Conservation (phyloP, 2,797 vertebrate genomes). For the Bryconaethiops microstoma region DNA sequence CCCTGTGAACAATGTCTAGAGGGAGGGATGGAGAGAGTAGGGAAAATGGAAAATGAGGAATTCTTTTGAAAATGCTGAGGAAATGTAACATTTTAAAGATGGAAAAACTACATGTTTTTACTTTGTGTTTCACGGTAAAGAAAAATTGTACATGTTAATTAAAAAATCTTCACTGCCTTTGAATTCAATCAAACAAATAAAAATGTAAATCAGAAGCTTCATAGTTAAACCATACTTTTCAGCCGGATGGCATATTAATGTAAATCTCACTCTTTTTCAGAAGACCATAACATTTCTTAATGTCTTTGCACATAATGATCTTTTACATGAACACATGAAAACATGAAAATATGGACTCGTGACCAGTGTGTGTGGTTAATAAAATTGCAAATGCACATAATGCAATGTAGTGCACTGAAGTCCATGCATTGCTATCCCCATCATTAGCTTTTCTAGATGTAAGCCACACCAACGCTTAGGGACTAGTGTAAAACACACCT, state of each 20-base stretch:
- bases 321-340: slow-evolving; percentile 25
- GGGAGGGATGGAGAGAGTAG: slow-evolving; percentile 26
- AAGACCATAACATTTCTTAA: slow-evolving; percentile 15
- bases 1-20: slow-evolving; percentile 85
- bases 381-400: slow-evolving; percentile 37
- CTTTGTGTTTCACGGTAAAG: too few relatives aligned
- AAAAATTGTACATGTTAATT: too few relatives aligned
- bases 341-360: slow-evolving; percentile 27
- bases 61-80: not conserved
- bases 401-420: slow-evolving; percentile 11
- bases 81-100: too few relatives aligned
- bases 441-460: slow-evolving; percentile 60
- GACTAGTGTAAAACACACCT: slow-evolving; percentile 71
- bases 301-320: slow-evolving; percentile 24
- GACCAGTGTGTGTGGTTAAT: slow-evolving; percentile 23
- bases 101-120: too few relatives aligned
- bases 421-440: slow-evolving; percentile 51
- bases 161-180: not conserved
- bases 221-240: not conserved
- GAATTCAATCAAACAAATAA: not conserved
- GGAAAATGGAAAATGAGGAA: slow-evolving; percentile 5
- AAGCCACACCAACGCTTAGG: slow-evolving; percentile 57
- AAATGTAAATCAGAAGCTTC: not conserved
- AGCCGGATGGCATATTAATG: not conserved
- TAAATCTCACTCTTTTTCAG: not conserved